These are phyloP conservation scores for Hypanus sabinus DNA, from an alignment of 2,113 vertebrate species.

Conservation along the genomic window DNA sequence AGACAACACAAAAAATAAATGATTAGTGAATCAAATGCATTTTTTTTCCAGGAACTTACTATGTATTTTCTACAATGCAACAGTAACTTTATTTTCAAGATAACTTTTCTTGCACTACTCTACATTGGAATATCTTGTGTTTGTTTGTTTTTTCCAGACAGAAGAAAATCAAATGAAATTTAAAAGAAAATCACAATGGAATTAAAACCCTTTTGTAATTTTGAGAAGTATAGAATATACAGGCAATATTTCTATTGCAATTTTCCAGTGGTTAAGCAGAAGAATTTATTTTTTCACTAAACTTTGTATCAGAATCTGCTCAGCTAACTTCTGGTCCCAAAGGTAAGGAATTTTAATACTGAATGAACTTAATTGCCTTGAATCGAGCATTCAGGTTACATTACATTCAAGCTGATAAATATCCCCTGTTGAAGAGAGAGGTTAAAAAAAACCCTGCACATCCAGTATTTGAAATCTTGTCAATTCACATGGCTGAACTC, in stretches of 20 bases:
- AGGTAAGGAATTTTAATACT: neutral
- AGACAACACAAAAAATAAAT: neutral
- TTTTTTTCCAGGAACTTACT: neutral
- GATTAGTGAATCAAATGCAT: neutral
- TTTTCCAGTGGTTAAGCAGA: neutral
- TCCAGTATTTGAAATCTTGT: neutral
- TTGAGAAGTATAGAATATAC: neutral
- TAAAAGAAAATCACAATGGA: neutral
- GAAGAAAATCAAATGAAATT: neutral
- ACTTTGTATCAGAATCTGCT: neutral
- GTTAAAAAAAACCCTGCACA: neutral
- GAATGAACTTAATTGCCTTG: neutral
- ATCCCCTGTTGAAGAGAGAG: neutral
- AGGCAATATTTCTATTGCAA: neutral
- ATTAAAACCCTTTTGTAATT: no score
- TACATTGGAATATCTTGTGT: no score
- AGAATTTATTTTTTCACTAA: neutral
- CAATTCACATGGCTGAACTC: neutral
- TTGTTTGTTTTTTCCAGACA: neutral
- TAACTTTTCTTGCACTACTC: neutral
- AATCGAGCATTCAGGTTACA: neutral
- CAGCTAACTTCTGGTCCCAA: neutral
- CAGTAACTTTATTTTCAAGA: neutral
- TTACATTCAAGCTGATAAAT: neutral
- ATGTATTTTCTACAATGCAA: neutral